Conservation (phyloP, 2,888 invertebrate genomes). For the Oeneis ivallda region DNA sequence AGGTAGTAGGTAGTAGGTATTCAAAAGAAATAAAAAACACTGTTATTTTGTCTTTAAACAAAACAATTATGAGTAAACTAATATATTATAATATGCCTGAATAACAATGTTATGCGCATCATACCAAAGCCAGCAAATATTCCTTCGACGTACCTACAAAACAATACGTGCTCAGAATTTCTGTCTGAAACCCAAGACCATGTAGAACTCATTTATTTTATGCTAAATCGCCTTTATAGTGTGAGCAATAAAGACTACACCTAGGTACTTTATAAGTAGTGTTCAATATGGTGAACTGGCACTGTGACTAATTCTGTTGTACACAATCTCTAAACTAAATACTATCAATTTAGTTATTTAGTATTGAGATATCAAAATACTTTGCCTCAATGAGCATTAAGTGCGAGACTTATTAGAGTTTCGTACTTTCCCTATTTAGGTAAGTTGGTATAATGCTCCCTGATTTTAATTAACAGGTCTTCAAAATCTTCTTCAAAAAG, state of each 20-base stretch:
- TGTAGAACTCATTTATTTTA: constrained; percentile 27
- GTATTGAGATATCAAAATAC: too few relatives aligned
- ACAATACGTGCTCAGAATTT: constrained; percentile 32
- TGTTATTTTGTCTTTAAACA: neutral
- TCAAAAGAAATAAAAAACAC: neutral
- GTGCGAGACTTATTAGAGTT: too few relatives aligned
- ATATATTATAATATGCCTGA: constrained; percentile 14
- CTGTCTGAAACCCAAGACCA: constrained; percentile 2
- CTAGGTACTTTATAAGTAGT: neutral
- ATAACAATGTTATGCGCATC: constrained; percentile 12
- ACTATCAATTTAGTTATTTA: too few relatives aligned
- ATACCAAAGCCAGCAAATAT: constrained; percentile 17
- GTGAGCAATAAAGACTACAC: constrained; percentile 13
- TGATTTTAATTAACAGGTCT: too few relatives aligned
- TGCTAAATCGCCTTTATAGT: constrained; percentile 25
- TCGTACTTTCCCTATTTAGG: too few relatives aligned
- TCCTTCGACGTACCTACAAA: constrained; percentile 22
- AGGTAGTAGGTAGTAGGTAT: too few relatives aligned
- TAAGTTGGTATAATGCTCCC: too few relatives aligned
- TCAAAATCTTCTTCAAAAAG: too few relatives aligned
- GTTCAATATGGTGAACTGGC: too few relatives aligned
- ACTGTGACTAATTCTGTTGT: too few relatives aligned
- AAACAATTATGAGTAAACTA: constrained; percentile 9
- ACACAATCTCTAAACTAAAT: too few relatives aligned
- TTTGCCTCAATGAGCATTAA: too few relatives aligned